phyloP scores from a whole-genome alignment of 2,888 invertebrate species.

The Orgyia antiqua region DNA sequence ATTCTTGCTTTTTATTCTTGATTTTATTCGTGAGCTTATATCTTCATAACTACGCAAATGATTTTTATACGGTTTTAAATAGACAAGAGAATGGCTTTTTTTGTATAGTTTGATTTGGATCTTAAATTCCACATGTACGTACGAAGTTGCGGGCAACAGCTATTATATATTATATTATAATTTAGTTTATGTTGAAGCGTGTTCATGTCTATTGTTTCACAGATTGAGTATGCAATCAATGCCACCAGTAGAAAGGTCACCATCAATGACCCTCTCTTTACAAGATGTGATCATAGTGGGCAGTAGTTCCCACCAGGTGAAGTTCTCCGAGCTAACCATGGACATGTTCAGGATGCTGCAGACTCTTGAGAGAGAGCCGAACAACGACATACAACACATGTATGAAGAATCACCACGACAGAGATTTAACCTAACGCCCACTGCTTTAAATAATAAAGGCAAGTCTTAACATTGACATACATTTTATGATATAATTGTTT shows the following conservation, averaged over 20 bases:
- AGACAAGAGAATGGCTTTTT: no score
- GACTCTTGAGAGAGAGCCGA: conserved; percentile 94
- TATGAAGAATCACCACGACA: conserved; percentile 63
- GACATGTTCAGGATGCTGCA: conserved; percentile 99
- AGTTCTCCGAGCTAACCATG: conserved; percentile 97
- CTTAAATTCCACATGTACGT: no score
- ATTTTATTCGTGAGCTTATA: no score
- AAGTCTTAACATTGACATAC: conserved; percentile 7
- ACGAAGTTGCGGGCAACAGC: no score
- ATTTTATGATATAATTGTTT: no score
- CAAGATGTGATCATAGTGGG: conserved; percentile 97
- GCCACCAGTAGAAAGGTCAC: conserved; percentile 86
- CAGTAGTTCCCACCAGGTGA: conserved; percentile 95
- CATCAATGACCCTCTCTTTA: conserved; percentile 90
- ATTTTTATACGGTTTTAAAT: no score
- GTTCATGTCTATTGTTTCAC: no score
- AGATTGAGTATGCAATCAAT: conserved; percentile 90
- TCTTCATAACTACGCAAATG: no score
- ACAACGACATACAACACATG: conserved; percentile 87
- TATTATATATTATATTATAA: no score
- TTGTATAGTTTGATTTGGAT: no score
- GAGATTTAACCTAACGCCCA: conserved; percentile 74
- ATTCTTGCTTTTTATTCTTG: no score
- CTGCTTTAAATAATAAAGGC: conserved; percentile 53
- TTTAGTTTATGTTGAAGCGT: no score